Evolutionary conservation across 1,140 invertebrate species (phyloP).

Genomic region (Heliconius hermathena): DNA sequence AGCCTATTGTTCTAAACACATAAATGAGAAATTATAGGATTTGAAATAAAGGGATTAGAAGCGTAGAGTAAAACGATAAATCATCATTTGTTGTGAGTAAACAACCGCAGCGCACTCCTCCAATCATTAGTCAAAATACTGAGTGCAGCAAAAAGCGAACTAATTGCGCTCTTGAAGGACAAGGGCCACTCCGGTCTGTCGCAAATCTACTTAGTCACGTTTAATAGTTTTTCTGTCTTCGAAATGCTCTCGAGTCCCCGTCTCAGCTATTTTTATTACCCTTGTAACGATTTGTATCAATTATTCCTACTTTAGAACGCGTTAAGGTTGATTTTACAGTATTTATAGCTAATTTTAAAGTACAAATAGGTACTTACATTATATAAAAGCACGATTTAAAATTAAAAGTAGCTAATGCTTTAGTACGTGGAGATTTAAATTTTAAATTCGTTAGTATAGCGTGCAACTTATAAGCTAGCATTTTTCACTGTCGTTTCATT

Average conservation of each 20-base stretch:
- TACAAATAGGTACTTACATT: not conserved
- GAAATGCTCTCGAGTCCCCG: slow-evolving; percentile 45
- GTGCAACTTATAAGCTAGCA: slow-evolving; percentile 45
- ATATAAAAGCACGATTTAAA: slow-evolving; percentile 5
- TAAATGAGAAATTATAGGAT: slow-evolving; percentile 45
- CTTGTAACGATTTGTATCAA: slow-evolving; percentile 56
- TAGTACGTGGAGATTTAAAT: slow-evolving; percentile 19
- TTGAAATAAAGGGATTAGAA: slow-evolving; percentile 45
- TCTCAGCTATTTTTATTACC: slow-evolving; percentile 52
- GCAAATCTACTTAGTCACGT: slow-evolving; percentile 77
- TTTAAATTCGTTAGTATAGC: slow-evolving; percentile 26
- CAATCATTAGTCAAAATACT: slow-evolving; percentile 78
- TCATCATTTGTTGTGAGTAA: slow-evolving; percentile 71
- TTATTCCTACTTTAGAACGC: slow-evolving; percentile 36
- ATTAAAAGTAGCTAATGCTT: slow-evolving; percentile 14
- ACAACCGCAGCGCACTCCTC: slow-evolving; percentile 58
- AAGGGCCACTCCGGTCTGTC: slow-evolving; percentile 70
- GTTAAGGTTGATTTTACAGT: slow-evolving; percentile 14
- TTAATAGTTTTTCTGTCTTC: slow-evolving; percentile 73
- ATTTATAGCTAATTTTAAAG: not conserved
- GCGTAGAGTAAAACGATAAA: slow-evolving; percentile 56
- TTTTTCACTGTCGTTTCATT: slow-evolving; percentile 63
- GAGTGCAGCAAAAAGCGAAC: slow-evolving; percentile 74
- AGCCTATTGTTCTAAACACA: not conserved
- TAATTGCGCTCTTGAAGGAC: slow-evolving; percentile 78